Base-by-base conservation (phyloP, 2,797 vertebrate species). In the Coreius guichenoti region DNA sequence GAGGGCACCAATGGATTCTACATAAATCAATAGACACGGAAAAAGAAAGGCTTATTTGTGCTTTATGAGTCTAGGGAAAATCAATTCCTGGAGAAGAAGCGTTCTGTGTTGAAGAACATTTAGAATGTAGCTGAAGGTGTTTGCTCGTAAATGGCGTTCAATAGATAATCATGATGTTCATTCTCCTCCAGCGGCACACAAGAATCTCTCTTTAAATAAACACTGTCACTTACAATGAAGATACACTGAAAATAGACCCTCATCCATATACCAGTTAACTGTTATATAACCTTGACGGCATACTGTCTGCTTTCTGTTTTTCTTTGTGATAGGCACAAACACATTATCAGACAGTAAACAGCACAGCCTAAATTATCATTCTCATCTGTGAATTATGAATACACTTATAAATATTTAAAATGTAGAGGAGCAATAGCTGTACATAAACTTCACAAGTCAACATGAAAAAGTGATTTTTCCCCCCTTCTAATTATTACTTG, bases 1-100 rank as follows among this genome's bases (percentile, higher is more conserved):
- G 31, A 58, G 77, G 39, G 75, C 73, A 76, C 49, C 36, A 76
- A 56, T 76, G 61, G 61, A 68, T 83, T 76, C 31, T 68, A 17
- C 49, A 54, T 76, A 43, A 68, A 83, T 68, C 61, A 77, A 77
- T 76, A 68, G 58, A 67, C 72, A 65, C 14, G 1, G 81, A 76
- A 76, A 75, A 65, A 67, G 58, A 83, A 67, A 83, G 45, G 73
- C 72, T 39, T 76, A 67, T 76, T 76, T 83, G 58, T 83, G 58
- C 47, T 68, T 74, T 67, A 83, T 83, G 47, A 76, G 61, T 47
- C 61, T 68, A 2, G 16, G 61, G 45, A 83, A 76, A 76, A 83
- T 83, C 72, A 29, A 67, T 83, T 76, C 31, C 45, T 83, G 31
- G 19, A 73, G 39, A 73, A 61, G 36, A 58, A 74, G 47, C 12